Base-by-base conservation (phyloP, 2,888 invertebrate species). In the Cheilosia impressa region DNA sequence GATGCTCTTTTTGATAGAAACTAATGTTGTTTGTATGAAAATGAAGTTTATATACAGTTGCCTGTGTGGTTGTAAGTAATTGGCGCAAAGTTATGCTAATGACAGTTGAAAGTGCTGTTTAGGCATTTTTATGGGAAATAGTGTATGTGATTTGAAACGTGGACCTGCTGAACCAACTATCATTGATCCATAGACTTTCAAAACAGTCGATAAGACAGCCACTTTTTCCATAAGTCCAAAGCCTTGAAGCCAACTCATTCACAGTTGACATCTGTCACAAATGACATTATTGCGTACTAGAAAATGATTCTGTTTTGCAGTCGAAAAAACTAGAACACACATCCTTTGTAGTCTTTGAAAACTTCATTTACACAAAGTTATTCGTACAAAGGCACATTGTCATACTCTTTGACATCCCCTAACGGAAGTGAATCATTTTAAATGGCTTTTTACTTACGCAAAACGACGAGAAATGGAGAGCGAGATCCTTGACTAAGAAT, bases 391-490 rank as follows among this genome's bases (percentile, higher is more conserved):
- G 62, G 17, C 60, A n/a, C 2, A 53, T 52, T 60, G 27, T 52
- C 41, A 27, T 24, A 4, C 31, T 43, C 31, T 52, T 60, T 62
- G 71, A 60, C 71, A 52, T 72, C 62, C 22, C 62, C 24, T 15
- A 52, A 47, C 43, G 72, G 72, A 72, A 72, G 43, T 31, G 62
- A 66, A 62, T 72, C 72, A 53, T 31, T 72, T 41, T n/a, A 50
- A 71, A 60, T 60, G 50, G 17, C 50, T 60, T 52, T 60, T 60
- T 47, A 60, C 60, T 52, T 52, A 41, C 50, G 52, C 9, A n/a
- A 52, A 52, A 47, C 60, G 62, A 41, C 50, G 43, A 31, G 34
- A 31, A 43, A 41, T 19, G 41, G 31, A 58, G 53, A 45, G 34
- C 63, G 45, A 45, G 34, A 17, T 17, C 31, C 19, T n/a, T 66